Base-by-base conservation (phyloP, 1,140 invertebrate species). In the Bombus haemorrhoidalis region DNA sequence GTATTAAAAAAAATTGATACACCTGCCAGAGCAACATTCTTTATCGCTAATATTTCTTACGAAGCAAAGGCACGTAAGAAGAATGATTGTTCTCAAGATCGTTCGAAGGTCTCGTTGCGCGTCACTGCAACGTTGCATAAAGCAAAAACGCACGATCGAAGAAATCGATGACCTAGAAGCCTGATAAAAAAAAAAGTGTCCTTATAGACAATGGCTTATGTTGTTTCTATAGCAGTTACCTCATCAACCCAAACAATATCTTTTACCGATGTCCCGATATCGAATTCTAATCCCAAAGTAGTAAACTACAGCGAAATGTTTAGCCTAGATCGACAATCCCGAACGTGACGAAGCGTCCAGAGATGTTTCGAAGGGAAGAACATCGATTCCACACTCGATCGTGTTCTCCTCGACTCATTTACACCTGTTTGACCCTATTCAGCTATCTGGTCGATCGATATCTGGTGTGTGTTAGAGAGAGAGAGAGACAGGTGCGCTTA, bases 401-500 rank as follows among this genome's bases (percentile, higher is more conserved):
- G 28, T 28, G 69, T 28, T 18, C 53, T 32, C 18, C 10, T 6
- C 66, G 18, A 2, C 4, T 39, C 66, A 47, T 85, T 85, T 80
- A 80, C 83, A 85, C 83, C 76, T 85, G 83, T 72, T 57, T 15
- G 43, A 1, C 62, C 18, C 37, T 28, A 13, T 28, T 62, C n/a
- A 39, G 2, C 28, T 79, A 85, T 85, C 76, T 15, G 25, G 12
- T 18, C 18, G 18, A 77, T 77, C 64, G 62, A 34, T 37, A 12
- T n/a, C n/a, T n/a, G 6, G 8, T 64, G 25, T 6, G 34, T 25
- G 43, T 68, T 53, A 41, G 32, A 43, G 43, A 43, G 64, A 41
- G 32, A 43, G 43, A 43, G 64, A 32, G 47, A 79, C 83, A 85
- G 83, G 83, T 85, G 83, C 76, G 64, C 68, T 80, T 62, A 71